Base-by-base conservation (phyloP, 2,113 vertebrate species). In the Dicrurus megarhynchus region DNA sequence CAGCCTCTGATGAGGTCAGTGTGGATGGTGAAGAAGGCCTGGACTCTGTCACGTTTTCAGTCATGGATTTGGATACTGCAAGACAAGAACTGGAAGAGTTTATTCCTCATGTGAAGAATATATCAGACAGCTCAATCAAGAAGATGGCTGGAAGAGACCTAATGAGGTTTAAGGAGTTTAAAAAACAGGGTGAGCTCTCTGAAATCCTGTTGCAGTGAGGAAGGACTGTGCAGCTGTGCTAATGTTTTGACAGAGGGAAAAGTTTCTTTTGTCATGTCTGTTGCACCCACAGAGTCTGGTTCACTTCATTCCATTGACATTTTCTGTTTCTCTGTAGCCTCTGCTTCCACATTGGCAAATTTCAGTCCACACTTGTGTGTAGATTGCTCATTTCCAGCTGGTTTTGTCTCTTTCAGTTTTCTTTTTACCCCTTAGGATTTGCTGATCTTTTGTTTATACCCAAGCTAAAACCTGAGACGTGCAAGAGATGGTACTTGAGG, bases 131-230 rank as follows among this genome's bases (percentile, higher is more conserved):
- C 5, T 97, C 96, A 0, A 32, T 98, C 63, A 96, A 10, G 56
- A 92, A 95, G 8, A 97, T 98, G 97, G 96, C 97, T 82, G 83
- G 82, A 10, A 97, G 98, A 42, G 98, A 98, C 77, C 44, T 98
- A 17, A 9, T 1, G 1, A 97, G 98, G 23, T 98, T 98, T 84
- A 96, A 92, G 59, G 35, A 93, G 7, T 98, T 98, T 70, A 98
- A 98, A 89, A 95, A 83, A 10, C 94, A 97, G 93, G 98, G 98
- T 98, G 78, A 96, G 93, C 56, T 50, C 49, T 88, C 78, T 42
- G 53, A 46, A 84, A 41, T 71, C 5, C 3, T 21, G 6, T 35
- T 71, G 55, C 49, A 41, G 49, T 4, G 33, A 49, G 87, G 28
- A 71, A 49, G 41, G 37, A 13, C 17, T 32, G 21, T 73, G 84